Conservation (phyloP, 35 echinoderm and acorn worm genomes). For the Heliocidaris erythrogramma region DNA sequence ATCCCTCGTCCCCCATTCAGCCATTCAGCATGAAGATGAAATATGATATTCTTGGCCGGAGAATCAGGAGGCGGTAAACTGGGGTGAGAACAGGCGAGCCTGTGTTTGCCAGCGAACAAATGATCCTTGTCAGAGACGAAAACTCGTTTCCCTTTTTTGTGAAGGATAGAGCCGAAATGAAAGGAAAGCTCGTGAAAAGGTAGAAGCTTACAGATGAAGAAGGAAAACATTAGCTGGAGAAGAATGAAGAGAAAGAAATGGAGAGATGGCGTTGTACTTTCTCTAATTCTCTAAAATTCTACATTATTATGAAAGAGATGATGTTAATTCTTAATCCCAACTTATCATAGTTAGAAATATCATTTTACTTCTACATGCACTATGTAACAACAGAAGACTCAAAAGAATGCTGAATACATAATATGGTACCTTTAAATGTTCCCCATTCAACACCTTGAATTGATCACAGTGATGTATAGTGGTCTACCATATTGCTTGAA, state of each 20-base stretch:
- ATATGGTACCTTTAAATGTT: neutral
- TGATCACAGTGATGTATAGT: neutral
- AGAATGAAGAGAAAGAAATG: neutral
- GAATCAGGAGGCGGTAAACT: neutral
- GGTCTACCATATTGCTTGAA: neutral
- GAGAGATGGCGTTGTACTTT: neutral
- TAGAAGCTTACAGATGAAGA: neutral
- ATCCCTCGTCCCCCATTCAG: neutral
- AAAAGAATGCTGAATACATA: neutral
- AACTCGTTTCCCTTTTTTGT: neutral
- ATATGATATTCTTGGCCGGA: neutral
- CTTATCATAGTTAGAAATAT: neutral
- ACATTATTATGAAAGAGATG: neutral
- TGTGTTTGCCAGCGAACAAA: constrained; percentile 9
- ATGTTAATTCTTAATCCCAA: neutral
- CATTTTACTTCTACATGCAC: neutral
- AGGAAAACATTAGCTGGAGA: neutral
- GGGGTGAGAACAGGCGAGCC: neutral
- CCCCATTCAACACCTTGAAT: neutral
- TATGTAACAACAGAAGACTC: neutral
- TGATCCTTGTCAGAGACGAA: neutral
- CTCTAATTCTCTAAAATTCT: neutral
- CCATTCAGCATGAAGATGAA: neutral
- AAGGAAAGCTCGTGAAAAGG: neutral
- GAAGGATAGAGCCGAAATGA: neutral